Evolutionary conservation across 2,113 vertebrate species (phyloP), one percentile per base, ranked within the genome.

Genomic region (Smithornis capensis): DNA sequence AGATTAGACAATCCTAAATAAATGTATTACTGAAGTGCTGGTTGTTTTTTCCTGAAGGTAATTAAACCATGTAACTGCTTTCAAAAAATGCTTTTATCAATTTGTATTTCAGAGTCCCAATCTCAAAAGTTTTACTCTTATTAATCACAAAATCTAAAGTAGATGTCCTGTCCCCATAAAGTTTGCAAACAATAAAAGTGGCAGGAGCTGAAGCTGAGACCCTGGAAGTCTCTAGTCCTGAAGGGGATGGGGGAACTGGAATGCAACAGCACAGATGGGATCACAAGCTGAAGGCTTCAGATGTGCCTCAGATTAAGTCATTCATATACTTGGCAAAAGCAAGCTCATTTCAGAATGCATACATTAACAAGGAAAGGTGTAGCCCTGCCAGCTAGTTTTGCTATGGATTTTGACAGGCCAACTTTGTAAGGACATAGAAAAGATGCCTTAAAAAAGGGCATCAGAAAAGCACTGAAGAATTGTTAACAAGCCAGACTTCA

Each of bases 201-300:
- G 78, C 33, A 84, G 47, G 31, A 93, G 35, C 53, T 91, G 77
- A 84, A 47, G 57, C 10, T 47, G 44, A 70, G 60, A 35, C 13
- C 10, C 49, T 57, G 70, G 23, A 83, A 83, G 37, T 21, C 35
- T 55, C n/a, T 37, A 2, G 8, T 60, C 37, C 70, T 45, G 40
- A 69, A 79, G 49, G 49, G 9, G 2, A 71, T 31, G 29, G 63
- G n/a, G 28, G 53, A 92, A 87, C 59, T 23, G 35, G 62, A 82
- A 87, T 22, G 40, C 19, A 85, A 53, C 9, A 21, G 85, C 90
- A 94, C 75, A 95, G 92, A 92, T 63, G 83, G 92, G 73, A 90
- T 80, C 71, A 59, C 80, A 92, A 27, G 50, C 71, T 94, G 92
- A 77, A 90, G 86, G 21, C 68, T 86, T 90, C 92, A 89, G 86